Percentiles rank a stretch among this genome's conserved stretches.
These are phyloP conservation scores for Acrossocheilus fasciatus DNA, from an alignment of 2,797 vertebrate species.

Conservation along the genomic window DNA sequence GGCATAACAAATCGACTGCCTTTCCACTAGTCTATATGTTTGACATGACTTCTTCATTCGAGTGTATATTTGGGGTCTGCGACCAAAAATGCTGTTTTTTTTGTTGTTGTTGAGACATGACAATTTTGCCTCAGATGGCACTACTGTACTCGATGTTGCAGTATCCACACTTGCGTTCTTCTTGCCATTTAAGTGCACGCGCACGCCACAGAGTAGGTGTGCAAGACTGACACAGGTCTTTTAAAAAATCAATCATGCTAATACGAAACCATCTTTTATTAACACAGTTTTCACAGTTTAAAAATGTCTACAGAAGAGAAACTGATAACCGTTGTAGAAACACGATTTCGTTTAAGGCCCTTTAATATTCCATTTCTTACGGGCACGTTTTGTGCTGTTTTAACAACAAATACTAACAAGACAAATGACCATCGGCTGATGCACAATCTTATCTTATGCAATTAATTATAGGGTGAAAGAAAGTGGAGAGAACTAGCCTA, in stretches of 20 bases:
- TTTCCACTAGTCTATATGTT: neutral
- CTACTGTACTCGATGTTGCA: no score
- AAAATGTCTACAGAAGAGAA: neutral
- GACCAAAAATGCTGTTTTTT: neutral
- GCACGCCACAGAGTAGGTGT: neutral
- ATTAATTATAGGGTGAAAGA: slow-evolving; percentile 12
- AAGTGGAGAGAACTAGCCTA: neutral
- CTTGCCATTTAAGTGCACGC: neutral
- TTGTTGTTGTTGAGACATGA: neutral
- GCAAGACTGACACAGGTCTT: neutral
- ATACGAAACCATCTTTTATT: neutral
- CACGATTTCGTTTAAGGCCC: neutral
- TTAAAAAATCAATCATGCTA: neutral
- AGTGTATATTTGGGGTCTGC: neutral
- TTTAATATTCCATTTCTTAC: neutral
- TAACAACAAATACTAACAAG: slow-evolving; percentile 6
- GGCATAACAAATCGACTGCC: neutral
- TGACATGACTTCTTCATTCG: neutral
- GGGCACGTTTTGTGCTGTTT: neutral
- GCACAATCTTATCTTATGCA: neutral
- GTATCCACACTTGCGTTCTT: neutral
- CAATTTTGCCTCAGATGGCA: neutral
- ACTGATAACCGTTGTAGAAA: neutral
- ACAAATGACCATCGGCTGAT: slow-evolving; percentile 2
- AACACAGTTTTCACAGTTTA: neutral